Conservation (phyloP, 2,888 invertebrate species). For the Timema cristinae region DNA sequence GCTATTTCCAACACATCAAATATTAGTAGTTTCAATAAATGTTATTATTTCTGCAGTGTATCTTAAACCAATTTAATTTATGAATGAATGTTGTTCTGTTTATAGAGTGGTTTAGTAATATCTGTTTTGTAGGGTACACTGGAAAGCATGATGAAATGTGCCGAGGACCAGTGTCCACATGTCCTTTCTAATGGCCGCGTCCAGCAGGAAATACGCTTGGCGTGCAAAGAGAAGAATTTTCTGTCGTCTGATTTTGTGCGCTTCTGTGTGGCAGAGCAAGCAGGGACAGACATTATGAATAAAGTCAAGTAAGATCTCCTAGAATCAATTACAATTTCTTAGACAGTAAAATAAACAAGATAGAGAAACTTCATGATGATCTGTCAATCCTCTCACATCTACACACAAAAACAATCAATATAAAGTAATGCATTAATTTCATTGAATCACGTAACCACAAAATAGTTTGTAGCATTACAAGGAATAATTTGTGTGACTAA, state of each 20-base stretch:
- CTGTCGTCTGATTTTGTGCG: constrained; percentile 70
- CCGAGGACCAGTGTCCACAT: constrained; percentile 70
- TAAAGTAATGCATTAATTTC: too few relatives aligned
- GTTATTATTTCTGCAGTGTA: too few relatives aligned
- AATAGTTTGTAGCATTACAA: too few relatives aligned
- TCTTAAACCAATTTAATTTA: too few relatives aligned
- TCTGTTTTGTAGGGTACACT: constrained; percentile 55
- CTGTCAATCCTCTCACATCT: too few relatives aligned
- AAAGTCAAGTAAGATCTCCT: constrained; percentile 61
- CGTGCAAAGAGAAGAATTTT: constrained; percentile 62
- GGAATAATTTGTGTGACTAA: background rate
- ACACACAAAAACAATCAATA: too few relatives aligned
- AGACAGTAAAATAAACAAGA: too few relatives aligned
- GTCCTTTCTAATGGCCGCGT: constrained; percentile 65
- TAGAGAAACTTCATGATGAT: too few relatives aligned
- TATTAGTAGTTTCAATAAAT: too few relatives aligned
- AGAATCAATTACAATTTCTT: too few relatives aligned
- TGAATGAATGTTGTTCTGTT: constrained; percentile 34
- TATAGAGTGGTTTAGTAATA: background rate
- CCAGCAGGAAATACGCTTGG: constrained; percentile 62
- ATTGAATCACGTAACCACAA: too few relatives aligned
- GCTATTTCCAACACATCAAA: too few relatives aligned
- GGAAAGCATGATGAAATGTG: constrained; percentile 58
- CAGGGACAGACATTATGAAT: constrained; percentile 73
- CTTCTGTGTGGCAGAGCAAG: constrained; percentile 66